A percentile compares a stretch with the other conserved stretches of the same genome.
Evolutionary conservation across 2,888 invertebrate species (phyloP).

Genomic region (Nephrotoma appendiculata): DNA sequence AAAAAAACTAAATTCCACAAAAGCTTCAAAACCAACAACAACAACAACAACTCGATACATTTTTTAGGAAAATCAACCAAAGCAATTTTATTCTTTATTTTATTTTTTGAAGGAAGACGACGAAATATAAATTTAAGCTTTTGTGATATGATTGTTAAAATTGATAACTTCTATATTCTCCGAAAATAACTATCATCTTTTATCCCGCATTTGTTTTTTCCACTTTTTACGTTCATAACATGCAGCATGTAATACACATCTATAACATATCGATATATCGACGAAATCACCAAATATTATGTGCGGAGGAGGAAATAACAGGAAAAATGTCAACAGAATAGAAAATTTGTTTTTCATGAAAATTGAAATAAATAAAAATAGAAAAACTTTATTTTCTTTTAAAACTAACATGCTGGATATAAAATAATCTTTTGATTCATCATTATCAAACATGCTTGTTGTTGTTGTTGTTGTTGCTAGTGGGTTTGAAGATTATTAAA

Average conservation of each 20-base stretch:
- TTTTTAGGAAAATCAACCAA: background rate
- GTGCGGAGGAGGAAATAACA: background rate
- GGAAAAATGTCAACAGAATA: background rate
- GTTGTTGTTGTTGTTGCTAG: background rate
- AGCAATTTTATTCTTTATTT: background rate
- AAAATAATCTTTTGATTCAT: background rate
- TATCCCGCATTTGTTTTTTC: background rate
- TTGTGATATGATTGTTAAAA: background rate
- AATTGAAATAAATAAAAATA: background rate
- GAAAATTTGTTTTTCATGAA: background rate
- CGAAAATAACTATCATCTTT: background rate
- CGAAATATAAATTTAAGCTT: background rate
- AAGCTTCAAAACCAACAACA: background rate
- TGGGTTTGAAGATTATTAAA: background rate
- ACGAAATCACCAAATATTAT: background rate
- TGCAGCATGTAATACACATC: background rate
- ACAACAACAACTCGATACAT: background rate
- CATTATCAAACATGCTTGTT: background rate
- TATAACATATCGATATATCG: background rate
- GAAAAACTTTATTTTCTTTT: background rate
- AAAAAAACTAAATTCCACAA: background rate
- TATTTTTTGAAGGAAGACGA: background rate
- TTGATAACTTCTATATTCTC: background rate
- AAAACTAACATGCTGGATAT: background rate
- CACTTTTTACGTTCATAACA: background rate